phyloP scores from a whole-genome alignment of 2,888 invertebrate species.

The Hofmannophila pseudospretella region DNA sequence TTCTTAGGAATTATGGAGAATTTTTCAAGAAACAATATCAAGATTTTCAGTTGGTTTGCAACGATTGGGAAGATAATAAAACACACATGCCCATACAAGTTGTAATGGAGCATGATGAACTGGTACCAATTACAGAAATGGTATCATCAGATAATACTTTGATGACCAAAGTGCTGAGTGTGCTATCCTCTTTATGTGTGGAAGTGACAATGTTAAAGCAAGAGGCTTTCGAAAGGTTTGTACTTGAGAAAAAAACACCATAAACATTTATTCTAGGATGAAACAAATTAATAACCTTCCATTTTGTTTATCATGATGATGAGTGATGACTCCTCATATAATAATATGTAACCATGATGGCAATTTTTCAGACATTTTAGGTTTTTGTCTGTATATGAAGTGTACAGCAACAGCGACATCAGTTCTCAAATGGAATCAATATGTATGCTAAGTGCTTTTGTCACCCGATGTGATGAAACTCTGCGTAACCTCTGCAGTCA shows the following conservation, averaged over 20 bases:
- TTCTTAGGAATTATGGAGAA: slow-evolving; percentile 61
- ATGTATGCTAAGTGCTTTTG: slow-evolving; percentile 82
- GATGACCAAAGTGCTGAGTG: slow-evolving; percentile 87
- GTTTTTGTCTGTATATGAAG: slow-evolving; percentile 82
- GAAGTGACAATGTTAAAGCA: slow-evolving; percentile 84
- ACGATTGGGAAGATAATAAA: slow-evolving; percentile 51
- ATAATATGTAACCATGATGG: no score
- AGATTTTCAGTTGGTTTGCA: slow-evolving; percentile 37
- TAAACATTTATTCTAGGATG: neutral
- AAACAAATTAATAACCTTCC: neutral
- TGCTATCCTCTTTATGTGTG: slow-evolving; percentile 86
- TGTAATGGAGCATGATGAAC: slow-evolving; percentile 75
- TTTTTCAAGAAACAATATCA: slow-evolving; percentile 67
- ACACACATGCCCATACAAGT: slow-evolving; percentile 56
- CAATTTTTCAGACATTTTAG: slow-evolving; percentile 74
- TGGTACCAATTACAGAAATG: slow-evolving; percentile 81
- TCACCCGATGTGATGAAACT: slow-evolving; percentile 84
- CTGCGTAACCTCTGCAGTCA: slow-evolving; percentile 85
- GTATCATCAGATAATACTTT: slow-evolving; percentile 90
- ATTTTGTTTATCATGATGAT: no score
- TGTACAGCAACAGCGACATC: slow-evolving; percentile 72
- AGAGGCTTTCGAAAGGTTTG: slow-evolving; percentile 81
- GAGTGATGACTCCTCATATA: no score
- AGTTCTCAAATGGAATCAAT: slow-evolving; percentile 78
- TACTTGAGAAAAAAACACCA: no score